These are phyloP conservation scores for Meiosimyza platycephala DNA, from an alignment of 2,888 invertebrate genomes.

Conservation along the genomic window DNA sequence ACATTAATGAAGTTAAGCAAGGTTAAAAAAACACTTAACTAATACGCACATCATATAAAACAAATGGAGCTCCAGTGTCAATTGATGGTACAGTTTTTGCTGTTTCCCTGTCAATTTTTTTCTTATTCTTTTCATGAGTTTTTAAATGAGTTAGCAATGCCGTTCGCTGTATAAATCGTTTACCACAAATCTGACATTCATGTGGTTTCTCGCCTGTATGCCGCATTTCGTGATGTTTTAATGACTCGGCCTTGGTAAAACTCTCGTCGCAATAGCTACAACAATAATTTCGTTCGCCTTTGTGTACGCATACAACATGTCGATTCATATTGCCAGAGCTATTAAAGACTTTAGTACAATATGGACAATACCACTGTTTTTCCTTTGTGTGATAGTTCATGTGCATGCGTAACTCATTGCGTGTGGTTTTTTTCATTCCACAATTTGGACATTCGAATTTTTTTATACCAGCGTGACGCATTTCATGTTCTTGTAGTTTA, in stretches of 20 bases:
- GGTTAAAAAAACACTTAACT: no score
- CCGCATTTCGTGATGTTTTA: constrained; percentile 53
- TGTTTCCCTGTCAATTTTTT: no score
- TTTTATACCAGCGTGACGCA: constrained; percentile 49
- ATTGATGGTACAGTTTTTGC: no score
- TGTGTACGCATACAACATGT: constrained; percentile 47
- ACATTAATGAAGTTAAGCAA: no score
- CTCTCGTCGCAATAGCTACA: constrained; percentile 50
- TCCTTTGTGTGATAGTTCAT: constrained; percentile 46
- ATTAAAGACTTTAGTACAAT: constrained; percentile 44
- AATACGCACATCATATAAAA: no score
- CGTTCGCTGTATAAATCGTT: constrained; percentile 51
- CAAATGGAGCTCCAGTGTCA: no score
- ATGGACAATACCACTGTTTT: constrained; percentile 44
- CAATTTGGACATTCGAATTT: constrained; percentile 50
- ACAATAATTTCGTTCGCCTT: constrained; percentile 44
- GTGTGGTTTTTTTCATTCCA: constrained; percentile 46
- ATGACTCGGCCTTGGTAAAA: constrained; percentile 52
- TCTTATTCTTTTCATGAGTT: constrained; percentile 46
- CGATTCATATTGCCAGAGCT: constrained; percentile 44
- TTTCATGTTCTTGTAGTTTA: constrained; percentile 48
- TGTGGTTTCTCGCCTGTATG: constrained; percentile 53
- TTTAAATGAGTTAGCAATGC: constrained; percentile 51
- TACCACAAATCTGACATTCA: constrained; percentile 48
- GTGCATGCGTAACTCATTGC: constrained; percentile 46